Percentiles rank a stretch among this genome's conserved stretches.
Conservation (phyloP, 2,888 invertebrate genomes). For the Metallyticus violacea region DNA sequence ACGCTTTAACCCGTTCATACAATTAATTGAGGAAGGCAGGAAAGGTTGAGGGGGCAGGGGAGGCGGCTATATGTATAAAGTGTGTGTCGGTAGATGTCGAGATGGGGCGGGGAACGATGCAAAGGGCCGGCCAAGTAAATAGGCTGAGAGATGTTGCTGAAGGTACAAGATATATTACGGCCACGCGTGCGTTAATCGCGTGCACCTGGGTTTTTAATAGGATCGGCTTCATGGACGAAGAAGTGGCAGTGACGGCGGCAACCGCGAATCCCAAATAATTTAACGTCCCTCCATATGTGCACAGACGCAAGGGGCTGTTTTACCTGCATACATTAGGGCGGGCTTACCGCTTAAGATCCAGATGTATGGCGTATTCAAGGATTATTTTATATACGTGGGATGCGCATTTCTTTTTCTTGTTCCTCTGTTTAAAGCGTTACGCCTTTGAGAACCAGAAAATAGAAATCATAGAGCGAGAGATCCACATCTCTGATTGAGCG, state of each 20-base stretch:
- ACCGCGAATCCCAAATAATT: neutral
- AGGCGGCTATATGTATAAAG: neutral
- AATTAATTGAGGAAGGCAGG: neutral
- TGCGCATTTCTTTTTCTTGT: neutral
- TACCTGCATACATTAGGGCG: neutral
- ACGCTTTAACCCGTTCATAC: conserved; percentile 3
- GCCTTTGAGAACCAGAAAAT: too few species aligned
- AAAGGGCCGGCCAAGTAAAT: conserved; percentile 3
- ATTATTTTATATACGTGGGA: neutral
- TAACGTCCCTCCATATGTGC: neutral
- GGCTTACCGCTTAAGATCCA: neutral
- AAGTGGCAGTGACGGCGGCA: neutral
- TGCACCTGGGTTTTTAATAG: conserved; percentile 13
- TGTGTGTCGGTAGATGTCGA: neutral
- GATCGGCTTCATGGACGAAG: neutral
- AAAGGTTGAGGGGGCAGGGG: neutral
- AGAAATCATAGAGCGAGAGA: too few species aligned
- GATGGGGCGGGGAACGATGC: neutral
- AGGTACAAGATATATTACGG: conserved; percentile 7
- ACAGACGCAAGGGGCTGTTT: neutral
- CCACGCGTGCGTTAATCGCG: conserved; percentile 15
- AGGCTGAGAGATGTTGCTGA: conserved; percentile 11
- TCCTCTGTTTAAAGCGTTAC: neutral
- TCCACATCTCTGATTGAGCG: neutral
- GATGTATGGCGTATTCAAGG: neutral